A percentile compares a stretch with the other conserved stretches of the same genome.
phyloP scores from a whole-genome alignment of 2,797 vertebrate genomes.

The Acropternis orthonyx region DNA sequence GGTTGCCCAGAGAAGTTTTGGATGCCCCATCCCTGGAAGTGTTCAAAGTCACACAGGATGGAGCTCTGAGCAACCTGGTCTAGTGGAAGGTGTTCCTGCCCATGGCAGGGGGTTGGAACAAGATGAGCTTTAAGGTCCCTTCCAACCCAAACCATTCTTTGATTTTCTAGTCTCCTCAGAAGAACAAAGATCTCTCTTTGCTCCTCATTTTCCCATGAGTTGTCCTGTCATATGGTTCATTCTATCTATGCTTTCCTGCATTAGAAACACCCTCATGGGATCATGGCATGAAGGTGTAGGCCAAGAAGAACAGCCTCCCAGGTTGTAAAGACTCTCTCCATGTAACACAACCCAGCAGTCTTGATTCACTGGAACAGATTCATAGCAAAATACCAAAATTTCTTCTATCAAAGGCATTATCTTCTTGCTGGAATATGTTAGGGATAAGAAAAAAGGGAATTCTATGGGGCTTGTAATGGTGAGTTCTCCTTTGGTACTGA shows the following conservation, averaged over 20 bases:
- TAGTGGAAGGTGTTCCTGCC: rapidly evolving
- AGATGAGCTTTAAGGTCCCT: neutral
- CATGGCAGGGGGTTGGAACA: no score
- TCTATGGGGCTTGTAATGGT: neutral
- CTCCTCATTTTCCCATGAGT: neutral
- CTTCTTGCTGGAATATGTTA: neutral
- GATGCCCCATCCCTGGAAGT: neutral
- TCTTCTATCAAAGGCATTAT: neutral
- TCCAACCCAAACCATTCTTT: neutral
- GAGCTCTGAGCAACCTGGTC: neutral
- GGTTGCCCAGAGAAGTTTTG: neutral
- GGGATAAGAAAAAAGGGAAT: neutral
- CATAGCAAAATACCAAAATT: neutral
- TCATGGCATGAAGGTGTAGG: neutral
- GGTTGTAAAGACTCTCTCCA: rapidly evolving
- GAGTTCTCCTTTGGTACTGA: neutral
- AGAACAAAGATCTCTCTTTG: neutral
- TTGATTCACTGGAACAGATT: neutral
- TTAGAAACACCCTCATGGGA: neutral
- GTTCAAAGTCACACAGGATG: rapidly evolving
- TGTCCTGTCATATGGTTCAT: neutral
- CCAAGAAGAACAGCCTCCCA: neutral
- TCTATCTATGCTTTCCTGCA: neutral
- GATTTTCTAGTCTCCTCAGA: neutral
- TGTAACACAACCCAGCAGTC: neutral